Conservation (phyloP, 2,113 vertebrate genomes). For the Anguilla japonica region DNA sequence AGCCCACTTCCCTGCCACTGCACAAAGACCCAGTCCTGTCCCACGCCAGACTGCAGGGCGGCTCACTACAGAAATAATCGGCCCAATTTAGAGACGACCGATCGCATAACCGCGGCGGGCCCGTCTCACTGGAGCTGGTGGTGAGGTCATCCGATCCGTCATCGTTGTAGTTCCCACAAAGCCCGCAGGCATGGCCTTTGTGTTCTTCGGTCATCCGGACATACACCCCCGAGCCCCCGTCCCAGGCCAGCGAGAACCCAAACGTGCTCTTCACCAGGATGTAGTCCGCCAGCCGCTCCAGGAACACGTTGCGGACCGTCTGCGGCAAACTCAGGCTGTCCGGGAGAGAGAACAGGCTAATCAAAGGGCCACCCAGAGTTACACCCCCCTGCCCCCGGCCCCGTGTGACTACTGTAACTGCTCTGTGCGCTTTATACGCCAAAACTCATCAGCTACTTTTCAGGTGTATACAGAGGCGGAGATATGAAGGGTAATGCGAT, state of each 20-base stretch:
- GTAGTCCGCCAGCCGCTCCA: slow-evolving; percentile 94
- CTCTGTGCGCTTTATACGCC: no score
- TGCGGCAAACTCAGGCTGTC: slow-evolving; percentile 84
- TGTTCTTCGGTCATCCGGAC: slow-evolving; percentile 92
- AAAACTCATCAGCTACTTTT: not conserved
- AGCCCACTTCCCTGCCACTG: not conserved
- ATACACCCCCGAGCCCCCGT: slow-evolving; percentile 91
- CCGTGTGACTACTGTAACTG: not conserved
- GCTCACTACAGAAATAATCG: slow-evolving; percentile 42
- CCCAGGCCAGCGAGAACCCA: slow-evolving; percentile 97
- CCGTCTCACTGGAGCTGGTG: slow-evolving; percentile 80
- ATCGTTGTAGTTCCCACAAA: slow-evolving; percentile 94
- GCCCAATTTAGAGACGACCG: slow-evolving; percentile 58
- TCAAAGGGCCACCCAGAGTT: slow-evolving; percentile 24
- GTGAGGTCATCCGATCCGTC: slow-evolving; percentile 86
- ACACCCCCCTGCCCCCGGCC: not conserved
- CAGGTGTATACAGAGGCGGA: not conserved
- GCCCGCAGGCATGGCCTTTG: slow-evolving; percentile 85
- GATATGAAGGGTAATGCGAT: not conserved
- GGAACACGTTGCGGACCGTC: slow-evolving; percentile 82
- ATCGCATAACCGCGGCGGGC: slow-evolving; percentile 49
- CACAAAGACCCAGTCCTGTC: slow-evolving; percentile 5
- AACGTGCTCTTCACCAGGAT: slow-evolving; percentile 95
- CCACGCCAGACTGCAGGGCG: not conserved
- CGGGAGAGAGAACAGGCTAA: slow-evolving; percentile 39